A percentile compares a stretch with the other conserved stretches of the same genome.
These are phyloP conservation scores for Conus canariensis DNA, from an alignment of 2,888 invertebrate species.

Conservation along the genomic window DNA sequence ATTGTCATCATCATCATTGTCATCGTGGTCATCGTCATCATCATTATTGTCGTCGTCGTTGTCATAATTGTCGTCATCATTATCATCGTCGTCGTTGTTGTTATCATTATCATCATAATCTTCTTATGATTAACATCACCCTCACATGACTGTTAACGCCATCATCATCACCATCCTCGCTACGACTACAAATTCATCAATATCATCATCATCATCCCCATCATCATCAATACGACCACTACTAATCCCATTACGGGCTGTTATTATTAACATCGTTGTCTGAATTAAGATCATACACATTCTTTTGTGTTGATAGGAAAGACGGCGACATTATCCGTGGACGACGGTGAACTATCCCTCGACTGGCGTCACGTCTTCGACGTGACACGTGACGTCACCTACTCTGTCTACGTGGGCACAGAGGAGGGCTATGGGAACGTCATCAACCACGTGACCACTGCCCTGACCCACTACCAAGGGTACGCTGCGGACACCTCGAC, in stretches of 20 bases:
- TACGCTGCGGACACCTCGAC: neutral
- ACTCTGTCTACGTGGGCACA: constrained; percentile 28
- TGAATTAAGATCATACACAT: too few species aligned
- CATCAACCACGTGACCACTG: constrained; percentile 37
- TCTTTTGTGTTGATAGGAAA: neutral
- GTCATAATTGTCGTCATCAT: too few species aligned
- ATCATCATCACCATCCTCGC: too few species aligned
- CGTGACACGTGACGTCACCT: constrained; percentile 24
- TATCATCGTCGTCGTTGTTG: too few species aligned
- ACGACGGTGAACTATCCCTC: neutral
- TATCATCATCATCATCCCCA: neutral
- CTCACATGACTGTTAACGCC: too few species aligned
- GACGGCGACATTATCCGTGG: neutral
- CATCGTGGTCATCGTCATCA: too few species aligned
- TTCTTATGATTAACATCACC: too few species aligned
- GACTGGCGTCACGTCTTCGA: constrained; percentile 29
- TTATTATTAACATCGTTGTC: neutral
- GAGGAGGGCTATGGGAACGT: constrained; percentile 32
- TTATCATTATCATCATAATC: too few species aligned
- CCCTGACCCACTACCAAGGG: neutral
- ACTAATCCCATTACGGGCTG: too few species aligned
- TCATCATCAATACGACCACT: neutral
- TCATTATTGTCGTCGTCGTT: too few species aligned
- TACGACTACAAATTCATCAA: neutral
- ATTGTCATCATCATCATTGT: too few species aligned